A percentile compares a stretch with the other conserved stretches of the same genome.
phyloP scores from a whole-genome alignment of 2,888 invertebrate genomes.

The Lochmaea capreae region DNA sequence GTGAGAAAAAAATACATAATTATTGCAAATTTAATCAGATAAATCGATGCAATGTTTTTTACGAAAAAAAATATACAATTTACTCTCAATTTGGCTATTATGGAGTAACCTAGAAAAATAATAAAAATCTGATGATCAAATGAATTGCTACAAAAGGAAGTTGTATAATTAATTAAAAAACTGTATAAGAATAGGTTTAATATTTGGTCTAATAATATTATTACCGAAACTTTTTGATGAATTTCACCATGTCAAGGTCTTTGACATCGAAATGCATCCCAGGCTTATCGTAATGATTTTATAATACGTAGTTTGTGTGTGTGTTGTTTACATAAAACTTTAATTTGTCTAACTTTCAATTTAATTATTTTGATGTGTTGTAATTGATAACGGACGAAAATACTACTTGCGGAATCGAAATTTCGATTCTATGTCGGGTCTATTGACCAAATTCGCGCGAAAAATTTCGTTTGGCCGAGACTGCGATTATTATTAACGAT shows the following conservation, averaged over 20 bases:
- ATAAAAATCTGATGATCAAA: background rate
- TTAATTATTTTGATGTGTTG: background rate
- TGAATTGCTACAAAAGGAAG: background rate
- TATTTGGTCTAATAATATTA: background rate
- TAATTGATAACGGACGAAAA: background rate
- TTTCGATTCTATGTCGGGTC: background rate
- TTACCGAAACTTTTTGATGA: conserved; percentile 5
- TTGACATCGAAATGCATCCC: conserved; percentile 13
- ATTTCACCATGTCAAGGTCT: conserved; percentile 18
- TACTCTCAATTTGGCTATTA: too few relatives aligned
- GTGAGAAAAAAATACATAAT: too few relatives aligned
- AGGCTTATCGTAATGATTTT: conserved; percentile 1
- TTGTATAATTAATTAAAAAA: background rate
- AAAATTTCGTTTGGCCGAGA: too few relatives aligned
- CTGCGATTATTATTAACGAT: too few relatives aligned
- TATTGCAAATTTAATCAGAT: too few relatives aligned
- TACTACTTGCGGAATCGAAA: background rate
- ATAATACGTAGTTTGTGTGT: background rate
- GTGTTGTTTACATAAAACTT: background rate
- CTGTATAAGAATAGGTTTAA: background rate
- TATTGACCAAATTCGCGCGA: too few relatives aligned
- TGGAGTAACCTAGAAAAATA: too few relatives aligned
- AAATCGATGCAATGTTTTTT: too few relatives aligned
- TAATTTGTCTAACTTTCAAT: background rate
- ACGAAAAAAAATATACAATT: too few relatives aligned